A percentile compares a stretch with the other conserved stretches of the same genome.
Conservation (phyloP, 2,797 vertebrate genomes). For the Syngnathus acus region DNA sequence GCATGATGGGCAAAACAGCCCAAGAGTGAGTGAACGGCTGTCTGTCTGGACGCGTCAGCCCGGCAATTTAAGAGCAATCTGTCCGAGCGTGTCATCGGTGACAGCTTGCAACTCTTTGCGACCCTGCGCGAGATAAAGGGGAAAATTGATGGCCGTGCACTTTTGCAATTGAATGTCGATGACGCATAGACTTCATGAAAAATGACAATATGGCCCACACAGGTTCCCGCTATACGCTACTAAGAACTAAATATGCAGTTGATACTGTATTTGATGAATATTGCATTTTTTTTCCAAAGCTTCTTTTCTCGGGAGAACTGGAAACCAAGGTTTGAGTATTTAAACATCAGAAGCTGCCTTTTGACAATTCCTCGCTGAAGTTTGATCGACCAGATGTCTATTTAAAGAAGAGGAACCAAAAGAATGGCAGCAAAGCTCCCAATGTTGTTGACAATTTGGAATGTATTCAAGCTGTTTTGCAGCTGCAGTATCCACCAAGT, state of each 20-base stretch:
- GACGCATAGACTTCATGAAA: too few relatives aligned
- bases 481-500: not conserved
- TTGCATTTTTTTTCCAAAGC: not conserved
- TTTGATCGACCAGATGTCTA: not conserved
- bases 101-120: not conserved
- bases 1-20: not conserved
- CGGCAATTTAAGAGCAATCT: not conserved
- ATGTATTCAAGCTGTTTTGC: not conserved
- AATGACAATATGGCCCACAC: too few relatives aligned
- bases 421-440: not conserved
- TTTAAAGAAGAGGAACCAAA: not conserved
- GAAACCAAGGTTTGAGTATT: not conserved
- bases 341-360: not conserved
- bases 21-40: not conserved
- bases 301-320: not conserved
- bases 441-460: not conserved
- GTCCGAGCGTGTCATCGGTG: not conserved
- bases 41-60: not conserved
- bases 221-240: too few relatives aligned
- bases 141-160: not conserved
- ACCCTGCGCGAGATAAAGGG: not conserved
- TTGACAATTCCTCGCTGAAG: not conserved
- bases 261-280: too few relatives aligned
- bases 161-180: too few relatives aligned
- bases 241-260: too few relatives aligned